Evolutionary conservation across 2,888 invertebrate species (phyloP), one percentile per base, ranked within the genome.

Genomic region (Calameuta idolon): DNA sequence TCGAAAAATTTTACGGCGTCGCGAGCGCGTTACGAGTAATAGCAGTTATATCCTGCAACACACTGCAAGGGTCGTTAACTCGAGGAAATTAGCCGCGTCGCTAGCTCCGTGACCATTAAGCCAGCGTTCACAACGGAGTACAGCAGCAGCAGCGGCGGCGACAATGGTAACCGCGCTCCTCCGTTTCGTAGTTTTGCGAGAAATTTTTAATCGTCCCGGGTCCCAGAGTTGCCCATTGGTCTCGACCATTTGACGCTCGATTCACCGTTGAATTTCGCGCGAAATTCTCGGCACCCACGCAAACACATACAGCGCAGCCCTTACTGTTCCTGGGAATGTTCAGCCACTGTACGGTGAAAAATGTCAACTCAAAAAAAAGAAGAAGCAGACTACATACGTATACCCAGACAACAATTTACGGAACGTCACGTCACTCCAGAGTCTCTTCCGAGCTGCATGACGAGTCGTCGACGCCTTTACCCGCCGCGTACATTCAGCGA

Each of bases 21-120:
- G 3, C 30, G 15, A 33, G 15, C 71, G 3, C 71, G 71, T 9
- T n/a, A 12, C 33, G 34, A 15, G 30, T 31, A 71, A 71, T 30
- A 71, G 71, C 12, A 11, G 23, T 5, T 71, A 71, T 33, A 71
- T 71, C 71, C 34, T 34, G 31, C 34, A 31, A 34, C 79, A 83
- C 79, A 81, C 81, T 81, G 79, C 78, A 79, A 76, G 75, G 80
- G 80, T 80, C 81, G 81, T 83, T 81, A 81, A 79, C 74, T 79
- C 79, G 79, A 83, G 83, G 81, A 84, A 84, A 84, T 85, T 84
- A 84, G 79, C 84, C 83, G 82, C 83, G 84, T 83, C 83, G 85
- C 84, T 83, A 83, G 83, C 83, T 85, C 23, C 83, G 82, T 82
- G 83, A 82, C 84, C 84, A 85, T 85, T 85, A 85, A 80, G 81